These are phyloP conservation scores for Odobenus rosmarus DNA, from an alignment of 2,113 vertebrate genomes.

Conservation along the genomic window DNA sequence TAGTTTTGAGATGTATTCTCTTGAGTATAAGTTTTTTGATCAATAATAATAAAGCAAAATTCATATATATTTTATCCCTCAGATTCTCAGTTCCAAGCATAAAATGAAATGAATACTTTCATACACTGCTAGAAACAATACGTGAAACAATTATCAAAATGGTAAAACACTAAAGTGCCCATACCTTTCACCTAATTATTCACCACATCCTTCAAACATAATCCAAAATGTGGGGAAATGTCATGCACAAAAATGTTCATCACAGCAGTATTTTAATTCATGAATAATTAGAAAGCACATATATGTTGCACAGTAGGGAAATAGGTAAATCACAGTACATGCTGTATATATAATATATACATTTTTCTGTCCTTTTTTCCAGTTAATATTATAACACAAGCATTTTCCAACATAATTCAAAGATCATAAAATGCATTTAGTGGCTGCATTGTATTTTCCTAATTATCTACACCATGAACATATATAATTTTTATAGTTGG, in stretches of 20 bases:
- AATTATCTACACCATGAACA: background rate
- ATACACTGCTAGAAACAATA: background rate
- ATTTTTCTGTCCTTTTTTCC: background rate
- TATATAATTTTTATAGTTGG: constrained; percentile 23
- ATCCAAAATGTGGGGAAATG: background rate
- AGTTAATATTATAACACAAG: constrained; percentile 24
- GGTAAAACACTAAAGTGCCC: background rate
- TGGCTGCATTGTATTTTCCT: constrained; percentile 49
- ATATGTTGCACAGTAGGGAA: background rate
- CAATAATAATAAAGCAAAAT: constrained; percentile 3
- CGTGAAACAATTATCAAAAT: background rate
- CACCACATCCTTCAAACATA: background rate
- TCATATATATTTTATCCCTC: background rate
- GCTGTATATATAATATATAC: background rate
- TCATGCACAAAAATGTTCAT: background rate
- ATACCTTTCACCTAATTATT: background rate
- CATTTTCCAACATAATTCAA: constrained; percentile 33
- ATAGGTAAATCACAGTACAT: background rate
- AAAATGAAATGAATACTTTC: background rate
- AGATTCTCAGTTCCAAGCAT: background rate
- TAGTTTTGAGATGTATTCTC: background rate
- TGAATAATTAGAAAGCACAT: background rate
- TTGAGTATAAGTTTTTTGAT: background rate
- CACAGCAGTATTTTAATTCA: background rate
- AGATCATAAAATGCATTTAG: constrained; percentile 21